Evolutionary conservation across 2,888 invertebrate species (phyloP).

Genomic region (Mesopsocus fuscifrons): DNA sequence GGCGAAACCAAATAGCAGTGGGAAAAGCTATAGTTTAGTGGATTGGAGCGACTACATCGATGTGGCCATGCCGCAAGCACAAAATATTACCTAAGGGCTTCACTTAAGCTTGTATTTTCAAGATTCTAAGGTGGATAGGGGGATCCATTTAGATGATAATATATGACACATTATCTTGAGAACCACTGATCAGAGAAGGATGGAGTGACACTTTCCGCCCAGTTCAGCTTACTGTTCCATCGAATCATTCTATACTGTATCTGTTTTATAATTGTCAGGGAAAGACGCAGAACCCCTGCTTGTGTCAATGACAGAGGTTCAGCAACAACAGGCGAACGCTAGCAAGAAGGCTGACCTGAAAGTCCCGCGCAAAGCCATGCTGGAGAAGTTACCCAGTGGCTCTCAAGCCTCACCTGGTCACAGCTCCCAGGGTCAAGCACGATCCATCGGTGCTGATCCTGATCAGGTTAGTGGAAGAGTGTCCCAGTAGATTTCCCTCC

Average conservation of each 20-base stretch:
- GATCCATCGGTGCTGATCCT: background rate
- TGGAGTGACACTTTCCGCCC: no score
- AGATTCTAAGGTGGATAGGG: no score
- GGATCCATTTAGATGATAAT: no score
- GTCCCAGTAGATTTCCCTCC: background rate
- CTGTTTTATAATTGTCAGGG: background rate
- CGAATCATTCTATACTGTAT: no score
- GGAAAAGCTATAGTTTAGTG: background rate
- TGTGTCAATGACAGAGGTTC: constrained; percentile 72
- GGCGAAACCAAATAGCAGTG: background rate
- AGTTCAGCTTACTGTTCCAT: no score
- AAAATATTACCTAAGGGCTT: no score
- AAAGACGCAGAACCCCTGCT: constrained; percentile 71
- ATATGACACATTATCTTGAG: no score
- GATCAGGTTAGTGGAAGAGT: constrained; percentile 13
- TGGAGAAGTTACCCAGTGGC: constrained; percentile 38
- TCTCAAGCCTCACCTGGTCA: background rate
- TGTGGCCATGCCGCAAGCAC: no score
- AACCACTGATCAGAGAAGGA: no score
- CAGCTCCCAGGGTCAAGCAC: background rate
- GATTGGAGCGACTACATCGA: background rate
- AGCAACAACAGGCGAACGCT: constrained; percentile 30
- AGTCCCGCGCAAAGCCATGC: constrained; percentile 55
- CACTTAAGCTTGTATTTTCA: no score
- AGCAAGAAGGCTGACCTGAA: constrained; percentile 40